Evolutionary conservation across 1,140 invertebrate species (phyloP), one percentile per base, ranked within the genome.

Genomic region (Heterodera carotae): DNA sequence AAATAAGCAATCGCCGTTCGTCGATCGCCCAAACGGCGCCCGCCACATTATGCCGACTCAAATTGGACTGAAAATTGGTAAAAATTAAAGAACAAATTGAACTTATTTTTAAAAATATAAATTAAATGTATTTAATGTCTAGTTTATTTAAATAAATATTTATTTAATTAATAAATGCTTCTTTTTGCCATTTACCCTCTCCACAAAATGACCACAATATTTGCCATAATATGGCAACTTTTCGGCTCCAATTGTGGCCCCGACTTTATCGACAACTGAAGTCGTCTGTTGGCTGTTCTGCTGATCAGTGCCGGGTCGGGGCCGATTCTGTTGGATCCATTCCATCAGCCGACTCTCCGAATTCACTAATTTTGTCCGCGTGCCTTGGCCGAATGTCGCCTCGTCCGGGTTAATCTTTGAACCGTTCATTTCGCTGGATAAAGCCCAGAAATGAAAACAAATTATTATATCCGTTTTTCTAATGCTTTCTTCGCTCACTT

Each of bases 21-120:
- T 86, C 85, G 12, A 86, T 82, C 22, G 81, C 82, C 85, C 85
- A 86, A 15, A 86, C 34, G n/a, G 86, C 86, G n/a, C 85, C 85
- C 64, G 76, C 72, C 22, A 85, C 74, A 79, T 87, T 81, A 62
- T 75, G 80, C 12, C 31, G 73, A 27, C 71, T 73, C 59, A 70
- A 70, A 64, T 48, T 66, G 6, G 66, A 12, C 80, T 82, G 27
- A 83, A 84, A 31, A 43, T 25, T 43, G 7, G 39, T 7, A 43
- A 12, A 43, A 43, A 43, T 43, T 43, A 10, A 10, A 7, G 15
- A 43, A 43, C 4, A 39, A 43, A 43, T 43, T 43, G 27, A n/a
- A n/a, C n/a, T n/a, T n/a, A n/a, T n/a, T n/a, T n/a, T n/a, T n/a
- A n/a, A n/a, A n/a, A n/a, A n/a, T n/a, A n/a, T n/a, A n/a, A n/a